A percentile compares a stretch with the other conserved stretches of the same genome.
Evolutionary conservation across 2,113 vertebrate genomes (phyloP).

Genomic region (Sciurus niger): DNA sequence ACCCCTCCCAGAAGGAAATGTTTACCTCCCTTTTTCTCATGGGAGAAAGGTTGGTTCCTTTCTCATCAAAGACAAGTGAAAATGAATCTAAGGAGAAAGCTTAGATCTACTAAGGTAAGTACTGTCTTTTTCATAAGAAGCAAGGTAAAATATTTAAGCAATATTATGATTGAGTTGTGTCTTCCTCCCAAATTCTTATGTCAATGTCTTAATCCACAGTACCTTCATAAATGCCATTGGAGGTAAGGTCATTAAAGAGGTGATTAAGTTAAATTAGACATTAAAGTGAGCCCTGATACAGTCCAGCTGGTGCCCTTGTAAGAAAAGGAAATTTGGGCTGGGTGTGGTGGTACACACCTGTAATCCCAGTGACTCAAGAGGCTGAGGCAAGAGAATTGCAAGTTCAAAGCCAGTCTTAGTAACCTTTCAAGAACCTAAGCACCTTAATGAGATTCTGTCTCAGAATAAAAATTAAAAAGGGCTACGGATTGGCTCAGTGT

Average conservation of each 20-base stretch:
- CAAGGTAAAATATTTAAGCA: background rate
- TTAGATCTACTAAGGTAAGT: background rate
- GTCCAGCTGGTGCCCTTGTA: background rate
- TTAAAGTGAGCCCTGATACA: background rate
- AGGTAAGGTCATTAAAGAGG: background rate
- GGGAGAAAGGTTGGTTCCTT: background rate
- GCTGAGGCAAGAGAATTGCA: no score
- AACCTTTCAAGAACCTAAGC: no score
- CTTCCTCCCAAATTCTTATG: background rate
- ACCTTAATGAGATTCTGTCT: no score
- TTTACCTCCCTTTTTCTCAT: background rate
- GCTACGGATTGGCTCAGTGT: no score
- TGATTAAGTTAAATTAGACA: background rate
- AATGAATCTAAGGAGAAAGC: constrained; percentile 2
- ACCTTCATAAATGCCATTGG: background rate
- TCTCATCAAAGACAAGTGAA: constrained; percentile 45
- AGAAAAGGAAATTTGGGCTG: background rate
- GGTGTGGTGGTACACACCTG: no score
- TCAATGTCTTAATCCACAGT: background rate
- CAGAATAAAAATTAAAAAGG: no score
- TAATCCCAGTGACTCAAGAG: no score
- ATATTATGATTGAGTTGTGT: background rate
- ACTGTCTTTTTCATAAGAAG: background rate
- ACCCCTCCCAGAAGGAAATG: background rate
- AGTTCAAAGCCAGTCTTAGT: no score